Evolutionary conservation across 2,888 invertebrate species (phyloP), one percentile per base, ranked within the genome.

Genomic region (Chrysina gloriosa): DNA sequence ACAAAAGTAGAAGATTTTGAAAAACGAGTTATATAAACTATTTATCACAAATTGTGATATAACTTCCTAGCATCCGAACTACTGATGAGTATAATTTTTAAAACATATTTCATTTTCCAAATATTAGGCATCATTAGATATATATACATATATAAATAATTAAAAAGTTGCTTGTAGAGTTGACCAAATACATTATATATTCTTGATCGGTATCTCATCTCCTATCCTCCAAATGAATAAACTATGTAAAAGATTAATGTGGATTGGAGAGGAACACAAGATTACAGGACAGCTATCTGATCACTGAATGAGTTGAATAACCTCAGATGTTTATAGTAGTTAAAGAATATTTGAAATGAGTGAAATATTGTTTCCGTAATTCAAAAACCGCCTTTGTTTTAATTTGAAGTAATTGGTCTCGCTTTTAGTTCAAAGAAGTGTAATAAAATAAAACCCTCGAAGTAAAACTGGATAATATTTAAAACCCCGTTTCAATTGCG

Each of bases 101-200:
- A 19, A 52, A 16, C 19, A 52, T 31, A 52, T 31, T 31, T 52
- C 29, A 52, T 52, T 52, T 31, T 52, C 31, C 25, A 52, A 52
- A 52, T 52, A 31, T 7, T 31, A 7, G 16, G 3, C 52, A 31
- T 52, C 23, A 29, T 31, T 31, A 52, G 5, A 14, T 9, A 16
- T 45, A 9, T 16, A 42, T 29, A 61, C 6, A n/a, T n/a, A n/a
- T n/a, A n/a, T 16, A 45, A 45, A 45, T 19, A 9, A 11, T 50
- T 6, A 61, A 61, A 3, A 42, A n/a, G n/a, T n/a, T 42, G 27
- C 21, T 42, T 27, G 16, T 9, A 11, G 39, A 58, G 45, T 27
- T 61, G 25, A 61, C 29, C 9, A 42, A 42, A 42, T 58, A 16
- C 16, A 14, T 58, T 42, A 58, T 42, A 27, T 25, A 42, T 61